Evolutionary conservation across 1,140 invertebrate species (phyloP), one percentile per base, ranked within the genome.

Genomic region (Drosophila subpulchrella): DNA sequence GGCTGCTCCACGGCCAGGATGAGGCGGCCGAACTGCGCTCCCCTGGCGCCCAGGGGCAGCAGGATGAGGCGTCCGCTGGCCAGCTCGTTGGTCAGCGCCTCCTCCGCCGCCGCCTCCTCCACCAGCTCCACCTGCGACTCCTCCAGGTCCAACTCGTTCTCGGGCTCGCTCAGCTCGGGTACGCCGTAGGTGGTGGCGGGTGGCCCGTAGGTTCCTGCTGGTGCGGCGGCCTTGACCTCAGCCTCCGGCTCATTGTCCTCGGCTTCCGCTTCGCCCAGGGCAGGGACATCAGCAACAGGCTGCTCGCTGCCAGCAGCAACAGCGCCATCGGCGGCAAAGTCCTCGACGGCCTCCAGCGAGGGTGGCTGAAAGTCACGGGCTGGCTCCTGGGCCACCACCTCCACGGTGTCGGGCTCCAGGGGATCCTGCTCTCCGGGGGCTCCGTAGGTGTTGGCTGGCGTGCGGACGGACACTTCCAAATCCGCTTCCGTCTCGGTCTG

Each of bases 271-370:
- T 72, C 54, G 56, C 67, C 79, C 81, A 76, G 34, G 83, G 76
- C 74, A 85, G 90, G 90, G 76, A 91, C 54, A 91, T 91, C 90
- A 91, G 81, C 82, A 88, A 91, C 83, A 89, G 89, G 89, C 88
- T 81, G 77, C 76, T 89, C 77, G 56, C 76, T 71, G 75, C 27
- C 50, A 90, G 65, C 63, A 81, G 38, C 50, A 88, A 44, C 60
- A 81, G 51, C 8, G 67, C 57, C 74, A 81, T 67, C 78, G 68
- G 82, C 63, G 71, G 75, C 75, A 79, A 90, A 91, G 67, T 91
- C 81, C 47, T 91, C 83, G 56, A 75, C 83, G 57, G 86, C 75
- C 30, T 91, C 90, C 42, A 73, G 73, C 32, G 65, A 63, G 55
- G 90, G 90, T 27, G 90, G 90, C 78, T 91, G 90, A 91, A 91